Conservation (phyloP, 2,113 vertebrate genomes). For the Phyllostomus discolor region DNA sequence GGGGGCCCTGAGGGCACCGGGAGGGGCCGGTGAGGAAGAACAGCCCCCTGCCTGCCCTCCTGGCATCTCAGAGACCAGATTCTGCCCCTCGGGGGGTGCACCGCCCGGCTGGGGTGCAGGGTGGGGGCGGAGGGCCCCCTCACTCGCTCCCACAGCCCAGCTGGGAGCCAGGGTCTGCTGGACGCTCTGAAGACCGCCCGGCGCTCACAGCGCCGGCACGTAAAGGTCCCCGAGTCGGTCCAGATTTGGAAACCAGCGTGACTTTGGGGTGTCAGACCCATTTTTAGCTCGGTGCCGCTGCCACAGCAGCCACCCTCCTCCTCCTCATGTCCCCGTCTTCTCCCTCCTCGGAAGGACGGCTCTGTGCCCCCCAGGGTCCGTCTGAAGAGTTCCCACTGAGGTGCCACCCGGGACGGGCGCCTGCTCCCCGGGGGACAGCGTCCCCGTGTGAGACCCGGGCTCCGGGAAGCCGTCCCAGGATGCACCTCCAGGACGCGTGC, state of each 20-base stretch:
- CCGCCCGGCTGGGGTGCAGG: neutral
- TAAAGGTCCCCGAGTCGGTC: neutral
- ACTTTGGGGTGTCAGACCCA: neutral
- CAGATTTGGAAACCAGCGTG: neutral
- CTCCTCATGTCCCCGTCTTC: neutral
- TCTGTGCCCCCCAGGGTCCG: neutral
- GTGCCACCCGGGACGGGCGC: accelerated
- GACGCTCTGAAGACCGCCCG: neutral
- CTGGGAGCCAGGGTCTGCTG: neutral
- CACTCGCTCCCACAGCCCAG: neutral
- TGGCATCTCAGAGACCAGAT: neutral
- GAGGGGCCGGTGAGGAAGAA: accelerated
- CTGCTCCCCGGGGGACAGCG: neutral
- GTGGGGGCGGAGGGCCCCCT: neutral
- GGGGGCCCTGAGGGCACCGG: neutral
- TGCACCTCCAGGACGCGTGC: neutral
- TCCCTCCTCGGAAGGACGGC: neutral
- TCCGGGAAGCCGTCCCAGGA: neutral
- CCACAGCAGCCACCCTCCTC: neutral
- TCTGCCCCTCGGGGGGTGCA: neutral
- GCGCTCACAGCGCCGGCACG: neutral
- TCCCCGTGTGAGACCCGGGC: neutral
- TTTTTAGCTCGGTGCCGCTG: neutral
- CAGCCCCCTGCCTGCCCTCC: no score
- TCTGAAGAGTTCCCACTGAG: neutral